Evolutionary conservation across 1,140 invertebrate genomes (phyloP), one percentile per base, ranked within the genome.

Genomic region (Diorhabda sublineata): DNA sequence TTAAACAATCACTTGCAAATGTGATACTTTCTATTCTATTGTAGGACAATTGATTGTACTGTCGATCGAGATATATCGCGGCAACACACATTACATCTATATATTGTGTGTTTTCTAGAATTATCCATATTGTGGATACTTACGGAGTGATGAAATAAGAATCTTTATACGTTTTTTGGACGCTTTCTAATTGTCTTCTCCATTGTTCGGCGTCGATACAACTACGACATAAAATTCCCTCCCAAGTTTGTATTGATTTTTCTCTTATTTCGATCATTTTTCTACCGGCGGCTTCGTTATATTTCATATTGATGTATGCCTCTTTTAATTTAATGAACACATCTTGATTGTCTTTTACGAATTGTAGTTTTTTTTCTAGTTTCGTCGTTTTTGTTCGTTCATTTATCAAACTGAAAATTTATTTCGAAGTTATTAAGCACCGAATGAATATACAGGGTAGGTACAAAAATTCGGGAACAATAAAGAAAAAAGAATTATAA

Each of bases 281-380:
- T 61, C 68, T 66, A n/a, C 69, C 71, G 26, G 71, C 63, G n/a
- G 76, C 67, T 71, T 77, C 73, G 64, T 77, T 77, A 58, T 77
- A 77, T 66, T 77, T 77, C 74, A 75, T 74, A 45, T 72, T 71
- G 5, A 75, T 70, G 44, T 77, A 77, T 8, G 74, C 76, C 42
- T 77, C 71, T 71, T 75, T 75, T 41, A 77, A 56, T 64, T 69
- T 68, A 42, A 71, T 71, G 64, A 77, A 75, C 0, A 77, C 66
- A 42, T 71, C 69, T 26, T 77, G 76, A 66, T 77, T 76, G 6
- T 76, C 76, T 71, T 76, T 74, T 7, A 77, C 71, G 64, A 73
- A 76, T 47, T 75, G 71, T 3, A 77, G 64, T 56, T 77, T 74
- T 57, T 71, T 73, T 56, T 77, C 69, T 11, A 72, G 57, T 56